Percentiles rank a stretch among this genome's conserved stretches.
Evolutionary conservation across 2,888 invertebrate genomes (phyloP).

Genomic region (Netelia virgata): DNA sequence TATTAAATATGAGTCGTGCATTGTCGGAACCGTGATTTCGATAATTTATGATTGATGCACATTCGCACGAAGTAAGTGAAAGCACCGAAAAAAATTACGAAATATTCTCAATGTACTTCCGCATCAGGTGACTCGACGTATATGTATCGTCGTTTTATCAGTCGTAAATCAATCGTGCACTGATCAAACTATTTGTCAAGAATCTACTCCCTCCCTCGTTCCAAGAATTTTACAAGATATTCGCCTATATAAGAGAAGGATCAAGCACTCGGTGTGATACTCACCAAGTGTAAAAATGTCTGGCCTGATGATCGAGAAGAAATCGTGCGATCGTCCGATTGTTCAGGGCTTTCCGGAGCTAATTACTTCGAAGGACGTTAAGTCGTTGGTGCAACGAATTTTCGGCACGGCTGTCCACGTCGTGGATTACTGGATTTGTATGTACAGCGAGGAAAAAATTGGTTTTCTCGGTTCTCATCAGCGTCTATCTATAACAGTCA

Average conservation of each 20-base stretch:
- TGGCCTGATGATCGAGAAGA: constrained; percentile 8
- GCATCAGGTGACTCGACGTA: background rate
- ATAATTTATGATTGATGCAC: constrained; percentile 46
- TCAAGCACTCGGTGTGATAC: background rate
- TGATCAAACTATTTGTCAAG: constrained; percentile 13
- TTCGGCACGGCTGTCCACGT: constrained; percentile 66
- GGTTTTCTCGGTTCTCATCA: constrained; percentile 79
- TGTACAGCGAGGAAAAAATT: constrained; percentile 76
- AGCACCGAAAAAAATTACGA: background rate
- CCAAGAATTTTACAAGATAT: background rate
- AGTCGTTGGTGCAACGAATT: constrained; percentile 39
- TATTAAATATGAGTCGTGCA: background rate
- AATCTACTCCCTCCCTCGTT: constrained; percentile 2
- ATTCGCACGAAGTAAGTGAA: background rate
- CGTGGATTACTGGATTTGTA: constrained; percentile 70
- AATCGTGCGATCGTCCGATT: background rate
- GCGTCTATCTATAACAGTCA: constrained; percentile 70
- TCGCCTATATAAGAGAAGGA: constrained; percentile 22
- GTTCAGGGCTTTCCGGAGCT: constrained; percentile 30
- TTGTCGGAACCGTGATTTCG: background rate
- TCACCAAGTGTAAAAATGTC: constrained; percentile 39
- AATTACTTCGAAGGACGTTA: constrained; percentile 59
- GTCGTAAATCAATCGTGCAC: constrained; percentile 45
- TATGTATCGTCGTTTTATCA: constrained; percentile 36
- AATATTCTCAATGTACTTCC: constrained; percentile 26